phyloP scores from a whole-genome alignment of 2,888 invertebrate genomes.

The Leptopilina myrica region DNA sequence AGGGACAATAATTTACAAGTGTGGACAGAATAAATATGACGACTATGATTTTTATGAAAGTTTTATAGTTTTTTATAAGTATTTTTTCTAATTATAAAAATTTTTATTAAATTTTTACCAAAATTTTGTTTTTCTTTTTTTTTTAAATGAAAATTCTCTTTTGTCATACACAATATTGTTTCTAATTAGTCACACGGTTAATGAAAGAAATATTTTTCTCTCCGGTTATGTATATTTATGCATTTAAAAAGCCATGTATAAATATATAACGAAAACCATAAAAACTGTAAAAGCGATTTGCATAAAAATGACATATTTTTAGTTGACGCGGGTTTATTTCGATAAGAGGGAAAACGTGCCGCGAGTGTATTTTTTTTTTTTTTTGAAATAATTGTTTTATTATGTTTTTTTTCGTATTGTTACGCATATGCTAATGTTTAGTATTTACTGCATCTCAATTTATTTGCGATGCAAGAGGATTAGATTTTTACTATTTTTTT shows the following conservation, averaged over 20 bases:
- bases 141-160: not conserved
- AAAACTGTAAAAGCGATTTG: conserved; percentile 4
- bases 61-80: too few relatives aligned
- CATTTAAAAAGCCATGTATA: not conserved
- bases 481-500: conserved; percentile 4
- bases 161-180: not conserved
- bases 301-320: conserved; percentile 13
- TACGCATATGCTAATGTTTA: not conserved
- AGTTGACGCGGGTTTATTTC: conserved; percentile 26
- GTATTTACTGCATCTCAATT: conserved; percentile 8
- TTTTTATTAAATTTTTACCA: too few relatives aligned
- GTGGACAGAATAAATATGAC: too few relatives aligned
- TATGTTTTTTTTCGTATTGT: not conserved
- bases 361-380: not conserved
- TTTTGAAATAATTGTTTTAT: conserved; percentile 6
- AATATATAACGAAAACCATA: not conserved
- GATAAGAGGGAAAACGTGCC: too few relatives aligned
- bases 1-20: too few relatives aligned
- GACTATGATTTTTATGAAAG: too few relatives aligned
- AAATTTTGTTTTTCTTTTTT: too few relatives aligned
- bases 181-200: not conserved
- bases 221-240: not conserved
- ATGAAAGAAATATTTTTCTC: conserved; percentile 5
- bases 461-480: conserved; percentile 28
- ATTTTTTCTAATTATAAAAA: too few relatives aligned